A percentile compares a stretch with the other conserved stretches of the same genome.
phyloP scores from a whole-genome alignment of 2,888 invertebrate species.

The Smittia sp. region DNA sequence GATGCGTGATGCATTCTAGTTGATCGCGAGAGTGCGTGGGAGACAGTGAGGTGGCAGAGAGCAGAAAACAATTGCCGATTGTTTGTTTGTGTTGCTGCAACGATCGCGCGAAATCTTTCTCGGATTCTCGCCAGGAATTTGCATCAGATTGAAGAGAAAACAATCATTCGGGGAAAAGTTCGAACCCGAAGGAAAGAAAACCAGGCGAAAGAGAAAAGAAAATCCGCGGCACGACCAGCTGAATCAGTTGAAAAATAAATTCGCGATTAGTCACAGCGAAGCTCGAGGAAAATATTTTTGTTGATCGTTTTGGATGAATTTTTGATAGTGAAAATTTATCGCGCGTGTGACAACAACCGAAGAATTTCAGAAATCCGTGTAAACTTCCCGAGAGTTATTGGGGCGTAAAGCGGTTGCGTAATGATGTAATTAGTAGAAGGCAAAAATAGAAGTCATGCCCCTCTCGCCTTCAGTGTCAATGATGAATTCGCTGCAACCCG shows the following conservation, averaged over 20 bases:
- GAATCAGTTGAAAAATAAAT: slow-evolving; percentile 26
- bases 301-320: background rate
- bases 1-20: background rate
- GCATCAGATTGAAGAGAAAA: background rate
- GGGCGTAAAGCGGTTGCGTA: background rate
- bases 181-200: slow-evolving; percentile 4
- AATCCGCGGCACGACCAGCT: background rate
- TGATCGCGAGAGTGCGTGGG: slow-evolving; percentile 6
- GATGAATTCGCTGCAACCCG: slow-evolving; percentile 33
- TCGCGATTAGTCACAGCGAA: slow-evolving; percentile 26
- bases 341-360: background rate
- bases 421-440: slow-evolving; percentile 3
- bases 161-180: background rate
- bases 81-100: slow-evolving; percentile 2
- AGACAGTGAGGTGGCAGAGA: background rate
- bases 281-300: background rate
- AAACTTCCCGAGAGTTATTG: background rate
- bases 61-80: background rate
- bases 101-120: background rate
- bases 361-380: slow-evolving; percentile 7
- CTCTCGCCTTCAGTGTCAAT: slow-evolving; percentile 36
- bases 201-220: slow-evolving; percentile 16
- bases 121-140: background rate
- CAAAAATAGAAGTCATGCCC: slow-evolving; percentile 29
- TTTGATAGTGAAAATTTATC: background rate